Evolutionary conservation across 2,113 vertebrate genomes (phyloP), one percentile per base, ranked within the genome.

Genomic region (Cephalopholis sonnerati): DNA sequence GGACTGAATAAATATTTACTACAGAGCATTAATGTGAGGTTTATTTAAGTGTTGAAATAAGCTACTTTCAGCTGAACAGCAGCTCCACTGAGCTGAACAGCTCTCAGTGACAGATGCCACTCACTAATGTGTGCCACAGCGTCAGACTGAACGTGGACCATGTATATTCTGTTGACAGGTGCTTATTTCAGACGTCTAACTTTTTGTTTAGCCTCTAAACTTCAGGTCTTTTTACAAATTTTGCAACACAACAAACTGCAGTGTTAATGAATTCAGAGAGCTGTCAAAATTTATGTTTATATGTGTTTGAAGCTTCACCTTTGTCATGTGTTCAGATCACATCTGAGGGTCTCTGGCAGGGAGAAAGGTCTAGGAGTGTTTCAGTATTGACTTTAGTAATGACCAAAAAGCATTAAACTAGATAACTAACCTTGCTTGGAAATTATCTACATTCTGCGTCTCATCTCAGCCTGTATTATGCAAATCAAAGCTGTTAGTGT

Each of bases 41-140:
- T 53, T 54, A 7, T 54, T 29, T 58, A 20, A 59, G 11, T 39
- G 44, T 67, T 50, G 10, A 46, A 63, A 81, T 18, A 66, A 48
- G 48, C 24, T 81, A 10, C 61, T 71, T 62, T 74, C 22, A 74
- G 68, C 46, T 51, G 29, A 73, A 59, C 36, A 50, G 50, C 57
- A 46, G 55, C 36, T 68, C 32, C 32, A 20, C 18, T 24, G 39
- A 79, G 48, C 65, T 20, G 27, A 50, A 77, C 48, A 44, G 51
- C 51, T 53, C 29, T 81, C 25, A 62, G 20, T 58, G 62, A 77
- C 79, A 82, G 83, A 73, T 72, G 70, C 53, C 17, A 51, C 66
- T 58, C 55, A 41, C 46, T 59, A 58, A 65, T 53, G 27, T 57
- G 41, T 68, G 74, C 8, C 48, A 16, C 18, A 32, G 53, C 65